Evolutionary conservation across 2,888 invertebrate species (phyloP), one percentile per base, ranked within the genome.

Genomic region (Harpalus rufipes): DNA sequence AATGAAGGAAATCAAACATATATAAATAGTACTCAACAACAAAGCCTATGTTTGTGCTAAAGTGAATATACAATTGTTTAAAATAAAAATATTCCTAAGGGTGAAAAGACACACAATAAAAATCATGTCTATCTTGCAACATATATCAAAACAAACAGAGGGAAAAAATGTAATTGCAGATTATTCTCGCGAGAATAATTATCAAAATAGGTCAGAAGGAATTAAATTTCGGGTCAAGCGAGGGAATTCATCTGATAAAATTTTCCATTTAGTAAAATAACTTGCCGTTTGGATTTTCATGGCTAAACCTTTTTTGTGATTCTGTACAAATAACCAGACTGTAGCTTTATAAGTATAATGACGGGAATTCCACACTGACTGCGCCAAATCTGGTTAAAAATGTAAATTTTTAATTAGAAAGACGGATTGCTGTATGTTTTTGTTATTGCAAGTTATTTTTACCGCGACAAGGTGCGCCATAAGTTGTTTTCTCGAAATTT

Each of bases 171-270:
- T 74, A 74, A 74, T 74, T 74, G 21, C 16, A 7, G 18, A 74
- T 16, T 6, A 72, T 72, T 44, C 74, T 51, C 56, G n/a, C 18
- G 74, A 56, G 74, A 51, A 74, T 74, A 74, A 74, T 74, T 74
- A 74, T 74, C 74, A 74, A 74, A 74, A 74, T 51, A 74, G 74
- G 74, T 74, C 74, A 74, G 16, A 74, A 74, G 51, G 51, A 74
- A 74, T 74, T 74, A 74, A 74, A 74, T 74, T 44, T 74, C 56
- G 74, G 74, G 74, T 51, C 74, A 51, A 18, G 12, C 74, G n/a
- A 51, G 56, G 44, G 56, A 74, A 51, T 74, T 74, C 74, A 74
- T 74, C 74, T 74, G 74, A 74, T 74, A 74, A 74, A 44, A 74
- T 74, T 74, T 74, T 39, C 72, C 74, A 56, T 56, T 74, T 18